These are phyloP conservation scores for Agrotis clavis DNA, from an alignment of 2,888 invertebrate species.

Conservation along the genomic window DNA sequence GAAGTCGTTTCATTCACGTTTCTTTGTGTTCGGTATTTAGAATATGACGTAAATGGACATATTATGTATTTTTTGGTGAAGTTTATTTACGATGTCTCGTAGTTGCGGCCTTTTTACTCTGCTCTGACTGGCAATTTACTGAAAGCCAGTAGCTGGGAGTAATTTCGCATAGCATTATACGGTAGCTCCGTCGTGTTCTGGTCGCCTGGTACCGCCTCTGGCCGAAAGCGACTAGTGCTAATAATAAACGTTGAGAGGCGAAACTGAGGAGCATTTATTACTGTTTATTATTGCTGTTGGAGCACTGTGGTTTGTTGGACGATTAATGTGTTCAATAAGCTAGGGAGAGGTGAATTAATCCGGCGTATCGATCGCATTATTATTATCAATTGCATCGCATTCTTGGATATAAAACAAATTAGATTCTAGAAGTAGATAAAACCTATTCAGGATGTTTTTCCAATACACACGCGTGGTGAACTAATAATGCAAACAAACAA, in stretches of 20 bases:
- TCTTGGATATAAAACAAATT: constrained; percentile 17
- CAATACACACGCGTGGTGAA: not conserved
- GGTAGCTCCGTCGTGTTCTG: constrained; percentile 73
- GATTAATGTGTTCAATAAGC: constrained; percentile 65
- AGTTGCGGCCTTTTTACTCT: constrained; percentile 56
- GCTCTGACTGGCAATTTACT: constrained; percentile 60
- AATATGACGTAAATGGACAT: constrained; percentile 79
- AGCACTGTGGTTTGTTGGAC: constrained; percentile 63
- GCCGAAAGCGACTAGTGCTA: constrained; percentile 68
- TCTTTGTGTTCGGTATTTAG: constrained; percentile 82
- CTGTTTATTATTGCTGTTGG: constrained; percentile 64
- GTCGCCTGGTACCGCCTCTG: constrained; percentile 74
- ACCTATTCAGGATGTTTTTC: not conserved
- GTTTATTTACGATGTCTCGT: constrained; percentile 65
- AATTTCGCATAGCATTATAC: constrained; percentile 67
- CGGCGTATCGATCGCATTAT: constrained; percentile 51
- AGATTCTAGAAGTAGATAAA: constrained; percentile 14
- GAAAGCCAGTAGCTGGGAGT: constrained; percentile 64
- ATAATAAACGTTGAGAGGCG: constrained; percentile 68
- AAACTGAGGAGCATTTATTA: constrained; percentile 68
- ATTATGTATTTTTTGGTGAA: constrained; percentile 63
- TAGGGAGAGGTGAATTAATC: constrained; percentile 58
- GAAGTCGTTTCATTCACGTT: constrained; percentile 84
- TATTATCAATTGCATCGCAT: constrained; percentile 35
- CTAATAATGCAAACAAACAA: constrained; percentile 2